A percentile compares a stretch with the other conserved stretches of the same genome.
Conservation (phyloP, 2,888 invertebrate genomes). For the Trichogramma evanescens region DNA sequence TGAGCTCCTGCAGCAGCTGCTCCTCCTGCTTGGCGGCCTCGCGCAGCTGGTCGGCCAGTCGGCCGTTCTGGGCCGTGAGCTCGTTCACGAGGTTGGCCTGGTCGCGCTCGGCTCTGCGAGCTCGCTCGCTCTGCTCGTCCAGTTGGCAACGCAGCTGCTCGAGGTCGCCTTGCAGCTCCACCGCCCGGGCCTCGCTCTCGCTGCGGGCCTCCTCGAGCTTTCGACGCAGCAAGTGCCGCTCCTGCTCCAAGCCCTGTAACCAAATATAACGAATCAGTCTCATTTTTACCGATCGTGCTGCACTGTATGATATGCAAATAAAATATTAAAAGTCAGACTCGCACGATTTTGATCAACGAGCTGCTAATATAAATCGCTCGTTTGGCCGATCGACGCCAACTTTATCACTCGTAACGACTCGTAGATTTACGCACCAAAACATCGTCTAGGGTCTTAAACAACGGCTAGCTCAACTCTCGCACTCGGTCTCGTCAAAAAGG, state of each 20-base stretch:
- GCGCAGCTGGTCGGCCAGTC: conserved; percentile 78
- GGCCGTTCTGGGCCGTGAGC: conserved; percentile 81
- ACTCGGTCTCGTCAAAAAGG: too few species aligned
- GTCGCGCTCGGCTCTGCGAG: conserved; percentile 65
- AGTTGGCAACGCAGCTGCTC: conserved; percentile 71
- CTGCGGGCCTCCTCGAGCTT: conserved; percentile 79
- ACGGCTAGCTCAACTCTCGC: too few species aligned
- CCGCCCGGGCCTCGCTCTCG: conserved; percentile 78
- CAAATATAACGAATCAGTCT: conserved; percentile 8
- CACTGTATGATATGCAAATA: not conserved
- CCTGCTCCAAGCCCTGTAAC: conserved; percentile 83
- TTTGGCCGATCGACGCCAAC: too few species aligned
- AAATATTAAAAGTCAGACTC: too few species aligned
- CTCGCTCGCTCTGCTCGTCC: conserved; percentile 48
- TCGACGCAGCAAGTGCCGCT: conserved; percentile 79
- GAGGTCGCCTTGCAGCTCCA: conserved; percentile 85
- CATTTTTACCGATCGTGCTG: not conserved
- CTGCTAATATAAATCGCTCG: too few species aligned
- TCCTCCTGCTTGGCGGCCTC: conserved; percentile 76
- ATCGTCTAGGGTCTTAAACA: too few species aligned
- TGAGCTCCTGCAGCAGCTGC: conserved; percentile 72
- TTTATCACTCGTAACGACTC: too few species aligned
- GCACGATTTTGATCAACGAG: too few species aligned
- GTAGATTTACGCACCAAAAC: too few species aligned
- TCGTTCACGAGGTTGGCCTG: conserved; percentile 74